Base-by-base conservation (phyloP, 2,797 vertebrate genomes). In the Myripristis jacobus region DNA sequence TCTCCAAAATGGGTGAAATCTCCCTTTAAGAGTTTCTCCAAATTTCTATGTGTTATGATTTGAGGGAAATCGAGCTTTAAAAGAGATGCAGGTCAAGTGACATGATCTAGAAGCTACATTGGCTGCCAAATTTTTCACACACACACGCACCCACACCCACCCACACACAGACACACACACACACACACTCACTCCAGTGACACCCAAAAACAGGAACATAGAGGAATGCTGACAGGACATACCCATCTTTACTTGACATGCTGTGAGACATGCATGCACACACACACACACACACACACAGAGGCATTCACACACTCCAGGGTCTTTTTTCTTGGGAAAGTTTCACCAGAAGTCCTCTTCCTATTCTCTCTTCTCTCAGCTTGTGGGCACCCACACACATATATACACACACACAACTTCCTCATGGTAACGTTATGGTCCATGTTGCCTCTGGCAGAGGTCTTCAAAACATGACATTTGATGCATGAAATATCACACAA, bases 81-180 rank as follows among this genome's bases (percentile, higher is more conserved):
- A 6, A 36, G 36, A 18, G 34, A 41, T 41, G 12, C 3, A 41
- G 38, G 38, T 41, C 38, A 36, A 36, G 34, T 36, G 34, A 41
- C 4, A 15, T 13, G 13, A 15, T 41, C 38, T 41, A 16, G 12
- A 41, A 12, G 16, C 13, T 16, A 25, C 6, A 51, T 51, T 51
- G 22, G 27, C 51, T 66, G 22, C 63, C 69, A 51, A 57, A n/a
- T n/a, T n/a, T n/a, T n/a, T n/a, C n/a, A n/a, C n/a, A 15, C 47
- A 51, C 25, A 29, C 29, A 27, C 54, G 11, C 4, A 12, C 50
- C 5, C 13, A 7, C 24, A 38, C 41, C 13, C 38, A 4, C 15
- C 7, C 24, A 31, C 29, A 69, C 75, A 62, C 69, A 82, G 66
- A 75, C 71, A 73, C 61, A 84, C 57, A 66, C 50, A 62, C 59